Base-by-base conservation (phyloP, 2,797 vertebrate species). In the Margarornis squamiger region DNA sequence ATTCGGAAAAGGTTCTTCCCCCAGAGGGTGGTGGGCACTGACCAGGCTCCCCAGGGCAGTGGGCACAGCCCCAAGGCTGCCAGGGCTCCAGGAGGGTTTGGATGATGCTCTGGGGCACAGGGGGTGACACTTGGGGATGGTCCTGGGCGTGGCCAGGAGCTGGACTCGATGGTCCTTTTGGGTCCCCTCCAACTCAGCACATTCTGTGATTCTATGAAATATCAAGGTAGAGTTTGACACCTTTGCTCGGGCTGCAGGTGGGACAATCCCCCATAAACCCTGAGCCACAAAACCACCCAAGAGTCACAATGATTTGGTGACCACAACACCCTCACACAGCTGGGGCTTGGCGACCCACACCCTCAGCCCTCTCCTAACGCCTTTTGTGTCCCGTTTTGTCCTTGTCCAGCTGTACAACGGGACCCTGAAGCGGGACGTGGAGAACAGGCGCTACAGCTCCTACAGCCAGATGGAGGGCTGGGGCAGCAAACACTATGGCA, bases 401-500 rank as follows among this genome's bases (percentile, higher is more conserved):
- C 0, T 55, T 36, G 30, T 16, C 15, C 93, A 98, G 98, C 92
- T 98, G 55, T 98, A 98, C 96, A 98, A 98, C 1, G 98, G 98
- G 48, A 98, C 98, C 9, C 97, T 98, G 90, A 98, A 98, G 95
- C 95, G 97, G 86, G 98, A 98, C 0, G 26, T 8, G 4, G 98
- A 98, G 93, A 98, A 89, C 91, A 90, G 96, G 49, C 98, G 98
- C 78, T 98, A 98, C 95, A 98, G 98, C 95, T 98, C 98, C 8
- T 98, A 98, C 92, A 98, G 98, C 95, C 98, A 98, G 96, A 98
- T 98, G 97, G 98, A 98, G 62, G 97, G 90, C 88, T 98, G 98
- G 98, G 97, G 97, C 65, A 76, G 94, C 77, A 94, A 90, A 86
- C 95, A 97, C 29, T 96, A 97, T 45, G 65, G 84, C 26, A 97